Evolutionary conservation across 1,140 invertebrate species (phyloP), one percentile per base, ranked within the genome.

Genomic region (Drosophila mojavensis): DNA sequence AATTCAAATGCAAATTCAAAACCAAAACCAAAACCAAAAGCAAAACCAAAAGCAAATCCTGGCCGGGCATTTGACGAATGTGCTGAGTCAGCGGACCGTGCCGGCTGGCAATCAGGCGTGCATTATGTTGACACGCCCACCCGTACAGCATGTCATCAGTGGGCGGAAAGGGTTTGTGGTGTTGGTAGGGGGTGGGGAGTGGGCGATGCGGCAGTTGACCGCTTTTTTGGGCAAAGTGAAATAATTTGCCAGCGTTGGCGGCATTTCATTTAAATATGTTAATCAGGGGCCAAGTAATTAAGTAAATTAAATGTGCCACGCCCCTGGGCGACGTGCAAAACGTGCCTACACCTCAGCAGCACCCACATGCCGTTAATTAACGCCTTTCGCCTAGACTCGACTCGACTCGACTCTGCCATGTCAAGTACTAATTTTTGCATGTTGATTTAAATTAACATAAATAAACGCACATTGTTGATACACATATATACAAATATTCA

Each of bases 201-300:
- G 2, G 3, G 28, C 2, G 28, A 30, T 30, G 4, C 2, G 28
- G 11, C 36, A 11, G 10, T 9, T 39, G 36, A 39, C 36, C 36
- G 11, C 36, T 36, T 36, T 36, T 47, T 47, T 47, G 17, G 6
- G 45, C 5, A 7, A 47, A 61, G 71, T 69, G 51, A 62, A 58
- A 67, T 74, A 62, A 74, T 74, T 74, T 74, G 59, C 59, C 33
- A 69, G 51, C 58, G 51, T 69, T 74, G 11, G 58, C 59, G 66
- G 66, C 66, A 58, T 74, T 69, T 74, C 66, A 69, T 74, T 74
- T 74, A 56, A 74, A 74, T 74, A 74, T 74, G 71, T 69, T 69
- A 74, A 74, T 74, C 65, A 74, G 69, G 71, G 71, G 66, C 71
- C 71, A 74, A 74, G 71, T 74, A 69, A 74, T 74, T 74, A 74